These are phyloP conservation scores for Notocelia uddmanniana DNA, from an alignment of 2,888 invertebrate genomes.

Conservation along the genomic window DNA sequence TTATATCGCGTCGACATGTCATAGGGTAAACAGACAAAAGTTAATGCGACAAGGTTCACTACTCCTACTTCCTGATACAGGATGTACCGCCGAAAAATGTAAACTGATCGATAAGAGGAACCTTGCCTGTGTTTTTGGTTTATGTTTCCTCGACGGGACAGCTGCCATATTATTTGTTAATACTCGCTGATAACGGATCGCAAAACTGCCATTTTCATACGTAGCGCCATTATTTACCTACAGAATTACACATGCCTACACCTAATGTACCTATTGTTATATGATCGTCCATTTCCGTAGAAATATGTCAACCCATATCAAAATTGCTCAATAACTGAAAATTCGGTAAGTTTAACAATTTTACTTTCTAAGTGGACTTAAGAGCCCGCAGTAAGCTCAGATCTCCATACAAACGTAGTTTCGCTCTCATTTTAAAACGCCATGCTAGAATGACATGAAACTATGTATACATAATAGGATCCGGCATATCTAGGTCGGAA, in stretches of 20 bases:
- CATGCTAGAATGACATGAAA: too few relatives aligned
- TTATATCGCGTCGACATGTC: conserved; percentile 70
- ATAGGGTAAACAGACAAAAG: conserved; percentile 69
- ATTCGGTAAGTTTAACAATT: too few relatives aligned
- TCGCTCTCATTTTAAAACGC: too few relatives aligned
- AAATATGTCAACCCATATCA: background rate
- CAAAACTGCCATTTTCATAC: conserved; percentile 17
- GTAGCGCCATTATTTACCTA: background rate
- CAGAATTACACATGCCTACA: too few relatives aligned
- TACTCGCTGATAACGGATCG: conserved; percentile 36
- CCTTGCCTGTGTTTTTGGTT: conserved; percentile 62
- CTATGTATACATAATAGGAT: too few relatives aligned
- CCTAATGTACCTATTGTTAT: background rate
- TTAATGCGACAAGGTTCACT: conserved; percentile 69
- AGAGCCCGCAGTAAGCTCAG: too few relatives aligned
- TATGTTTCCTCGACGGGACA: conserved; percentile 54
- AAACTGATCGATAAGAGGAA: conserved; percentile 72
- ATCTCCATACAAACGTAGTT: too few relatives aligned
- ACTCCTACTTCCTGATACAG: conserved; percentile 77
- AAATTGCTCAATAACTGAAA: background rate
- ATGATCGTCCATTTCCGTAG: background rate
- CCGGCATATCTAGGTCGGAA: too few relatives aligned
- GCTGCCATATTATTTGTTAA: conserved; percentile 50
- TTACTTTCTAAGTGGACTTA: too few relatives aligned
- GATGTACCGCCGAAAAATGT: conserved; percentile 69